Conservation (phyloP, 2,797 vertebrate genomes). For the Chaetodon trifasciatus region DNA sequence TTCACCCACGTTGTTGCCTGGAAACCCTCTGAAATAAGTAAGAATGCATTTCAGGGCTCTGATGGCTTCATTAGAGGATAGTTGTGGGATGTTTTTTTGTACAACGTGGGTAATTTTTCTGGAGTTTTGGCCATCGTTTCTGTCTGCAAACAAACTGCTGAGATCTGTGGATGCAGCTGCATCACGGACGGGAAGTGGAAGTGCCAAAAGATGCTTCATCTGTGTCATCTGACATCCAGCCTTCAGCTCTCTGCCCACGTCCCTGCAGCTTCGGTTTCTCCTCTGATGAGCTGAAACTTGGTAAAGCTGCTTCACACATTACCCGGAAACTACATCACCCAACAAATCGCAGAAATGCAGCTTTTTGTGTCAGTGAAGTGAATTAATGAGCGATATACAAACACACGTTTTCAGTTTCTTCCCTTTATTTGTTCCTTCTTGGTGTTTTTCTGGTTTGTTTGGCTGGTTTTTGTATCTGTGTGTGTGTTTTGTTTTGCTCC, state of each 20-base stretch:
- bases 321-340: neutral
- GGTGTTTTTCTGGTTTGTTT: neutral
- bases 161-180: slow-evolving; percentile 20
- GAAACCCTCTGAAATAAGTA: neutral
- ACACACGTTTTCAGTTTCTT: neutral
- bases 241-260: neutral
- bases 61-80: neutral
- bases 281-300: neutral
- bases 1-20: neutral
- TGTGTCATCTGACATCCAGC: neutral
- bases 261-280: neutral
- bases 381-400: neutral
- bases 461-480: neutral
- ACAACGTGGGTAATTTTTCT: neutral
- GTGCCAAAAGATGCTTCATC: neutral
- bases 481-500: neutral
- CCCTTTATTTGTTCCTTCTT: neutral
- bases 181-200: neutral
- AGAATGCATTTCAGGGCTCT: neutral
- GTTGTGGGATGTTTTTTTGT: too few species aligned
- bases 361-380: too few species aligned
- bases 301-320: neutral
- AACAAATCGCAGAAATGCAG: neutral
- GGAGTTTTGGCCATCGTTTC: slow-evolving; percentile 4
- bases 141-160: neutral